A percentile compares a stretch with the other conserved stretches of the same genome.
Conservation (phyloP, 2,797 vertebrate genomes). For the Pseudomugil gertrudae region DNA sequence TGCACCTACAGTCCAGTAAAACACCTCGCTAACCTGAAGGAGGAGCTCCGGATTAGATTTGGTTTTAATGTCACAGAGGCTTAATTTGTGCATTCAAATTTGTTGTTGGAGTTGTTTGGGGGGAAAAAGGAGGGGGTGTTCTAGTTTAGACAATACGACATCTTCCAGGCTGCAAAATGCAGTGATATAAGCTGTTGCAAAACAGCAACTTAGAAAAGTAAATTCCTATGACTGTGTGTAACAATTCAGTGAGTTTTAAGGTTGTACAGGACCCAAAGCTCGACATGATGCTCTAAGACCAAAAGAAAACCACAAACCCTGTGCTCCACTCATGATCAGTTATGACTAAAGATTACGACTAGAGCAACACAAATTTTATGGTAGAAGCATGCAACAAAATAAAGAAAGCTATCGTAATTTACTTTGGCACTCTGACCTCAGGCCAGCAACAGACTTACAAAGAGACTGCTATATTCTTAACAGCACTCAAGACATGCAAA, state of each 20-base stretch:
- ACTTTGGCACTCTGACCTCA: constrained; percentile 50
- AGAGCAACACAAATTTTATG: constrained; percentile 30
- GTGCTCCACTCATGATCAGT: constrained; percentile 48
- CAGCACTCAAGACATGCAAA: constrained; percentile 29
- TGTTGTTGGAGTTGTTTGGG: constrained; percentile 4
- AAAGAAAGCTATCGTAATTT: constrained; percentile 49
- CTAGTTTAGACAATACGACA: constrained; percentile 9
- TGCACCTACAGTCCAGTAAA: constrained; percentile 58
- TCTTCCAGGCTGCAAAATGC: constrained; percentile 22
- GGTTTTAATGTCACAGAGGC: constrained; percentile 49
- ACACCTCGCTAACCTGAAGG: constrained; percentile 46
- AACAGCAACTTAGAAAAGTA: constrained; percentile 47
- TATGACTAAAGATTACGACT: constrained; percentile 40
- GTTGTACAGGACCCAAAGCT: constrained; percentile 35
- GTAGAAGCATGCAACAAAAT: constrained; percentile 46
- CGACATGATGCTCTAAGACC: constrained; percentile 52
- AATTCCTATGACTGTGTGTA: constrained; percentile 55
- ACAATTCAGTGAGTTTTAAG: constrained; percentile 39
- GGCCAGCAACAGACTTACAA: constrained; percentile 15
- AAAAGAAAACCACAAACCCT: constrained; percentile 71
- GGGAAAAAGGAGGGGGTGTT: constrained; percentile 6
- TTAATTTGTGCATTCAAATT: constrained; percentile 26
- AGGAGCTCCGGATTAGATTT: constrained; percentile 27
- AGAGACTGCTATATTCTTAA: constrained; percentile 22
- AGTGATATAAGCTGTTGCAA: constrained; percentile 26